These are phyloP conservation scores for Eilema depressum DNA, from an alignment of 2,888 invertebrate species.

Conservation along the genomic window DNA sequence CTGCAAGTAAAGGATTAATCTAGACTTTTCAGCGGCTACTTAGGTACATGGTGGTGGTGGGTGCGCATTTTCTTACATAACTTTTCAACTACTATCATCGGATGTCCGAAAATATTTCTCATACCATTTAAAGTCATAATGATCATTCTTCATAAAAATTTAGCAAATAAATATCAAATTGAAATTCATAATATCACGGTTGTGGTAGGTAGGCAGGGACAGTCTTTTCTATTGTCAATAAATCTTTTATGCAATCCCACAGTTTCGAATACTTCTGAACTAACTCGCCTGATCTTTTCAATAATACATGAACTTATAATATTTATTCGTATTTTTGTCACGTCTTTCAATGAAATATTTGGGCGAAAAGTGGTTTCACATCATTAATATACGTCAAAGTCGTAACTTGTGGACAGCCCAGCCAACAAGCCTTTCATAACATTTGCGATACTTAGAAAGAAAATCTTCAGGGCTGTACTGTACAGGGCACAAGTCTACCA, in stretches of 20 bases:
- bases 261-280: neutral
- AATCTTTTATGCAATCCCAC: neutral
- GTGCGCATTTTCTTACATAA: too few relatives aligned
- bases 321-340: neutral
- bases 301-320: neutral
- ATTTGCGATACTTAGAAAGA: neutral
- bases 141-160: too few relatives aligned
- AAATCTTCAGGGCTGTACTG: neutral
- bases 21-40: neutral
- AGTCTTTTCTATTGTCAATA: neutral
- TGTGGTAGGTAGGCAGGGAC: neutral
- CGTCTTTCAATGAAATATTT: slow-evolving; percentile 1
- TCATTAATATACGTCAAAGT: neutral
- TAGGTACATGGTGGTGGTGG: too few relatives aligned
- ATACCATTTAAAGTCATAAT: too few relatives aligned
- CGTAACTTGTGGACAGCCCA: neutral
- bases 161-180: too few relatives aligned
- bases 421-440: neutral
- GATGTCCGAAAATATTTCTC: too few relatives aligned
- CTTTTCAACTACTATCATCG: too few relatives aligned
- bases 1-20: neutral
- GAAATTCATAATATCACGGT: too few relatives aligned
- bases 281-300: neutral
- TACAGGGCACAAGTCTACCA: too few relatives aligned
- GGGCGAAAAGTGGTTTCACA: neutral